Base-by-base conservation (phyloP, 2,797 vertebrate species). In the Spatula clypeata region DNA sequence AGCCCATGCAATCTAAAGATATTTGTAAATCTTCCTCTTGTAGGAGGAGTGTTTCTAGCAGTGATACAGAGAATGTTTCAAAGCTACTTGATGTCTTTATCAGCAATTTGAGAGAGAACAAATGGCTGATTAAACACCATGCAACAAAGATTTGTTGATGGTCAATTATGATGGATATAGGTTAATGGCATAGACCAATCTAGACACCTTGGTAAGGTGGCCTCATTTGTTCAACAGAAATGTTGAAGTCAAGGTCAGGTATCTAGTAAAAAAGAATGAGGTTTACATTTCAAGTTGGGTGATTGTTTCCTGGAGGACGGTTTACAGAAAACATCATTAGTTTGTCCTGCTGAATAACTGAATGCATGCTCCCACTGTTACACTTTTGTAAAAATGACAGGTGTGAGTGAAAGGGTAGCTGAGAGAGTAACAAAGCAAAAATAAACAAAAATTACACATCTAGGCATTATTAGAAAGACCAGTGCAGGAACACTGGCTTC, bases 171-270 rank as follows among this genome's bases (percentile, higher is more conserved):
- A 95, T 77, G 79, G 84, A 84, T 64, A 71, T 0, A 8, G 55
- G 71, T 79, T 86, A 87, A 79, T 38, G 67, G 49, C 64, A 55
- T 1, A 47, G 77, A 64, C 64, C 45, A n/a, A 40, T 13, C 61
- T 38, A 9, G 15, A 16, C 2, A 1, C 69, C 81, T 77, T 72
- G 57, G 26, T 16, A 34, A 62, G 72, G 61, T 57, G 65, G 20
- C 88, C 80, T 82, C 75, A 72, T 77, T 94, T 94, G 69, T 87
- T 83, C 81, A 75, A 47, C 74, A 81, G 49, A 62, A 40, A 4
- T 4, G 26, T 5, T 54, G 36, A 47, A 79, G 45, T 42, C 53
- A 47, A 77, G 79, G 83, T 83, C 55, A 80, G 69, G 20, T 40
- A 76, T 38, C 40, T 6, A 27, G 51, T 65, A 53, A 58, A 27